These are phyloP conservation scores for Leptothorax acervorum DNA, from an alignment of 2,888 invertebrate species.

Conservation along the genomic window DNA sequence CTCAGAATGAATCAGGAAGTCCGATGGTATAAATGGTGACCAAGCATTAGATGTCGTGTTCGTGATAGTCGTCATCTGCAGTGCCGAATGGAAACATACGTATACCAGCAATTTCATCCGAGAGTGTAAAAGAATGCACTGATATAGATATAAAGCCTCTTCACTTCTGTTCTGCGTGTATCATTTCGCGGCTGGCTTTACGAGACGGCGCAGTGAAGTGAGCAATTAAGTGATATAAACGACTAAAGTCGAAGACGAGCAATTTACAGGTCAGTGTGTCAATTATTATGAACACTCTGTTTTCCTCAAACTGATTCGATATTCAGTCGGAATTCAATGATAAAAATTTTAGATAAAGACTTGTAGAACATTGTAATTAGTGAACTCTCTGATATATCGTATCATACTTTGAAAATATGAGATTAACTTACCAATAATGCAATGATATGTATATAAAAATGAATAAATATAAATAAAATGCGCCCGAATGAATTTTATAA, in stretches of 20 bases:
- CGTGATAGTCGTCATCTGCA: conserved; percentile 28
- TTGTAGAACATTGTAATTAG: not conserved
- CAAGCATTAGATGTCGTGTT: conserved; percentile 19
- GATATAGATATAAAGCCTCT: conserved; percentile 49
- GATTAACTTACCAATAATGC: not conserved
- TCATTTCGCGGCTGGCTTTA: conserved; percentile 46
- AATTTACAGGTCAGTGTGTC: conserved; percentile 18
- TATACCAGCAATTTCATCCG: conserved; percentile 29
- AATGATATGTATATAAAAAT: not conserved
- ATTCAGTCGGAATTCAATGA: not conserved
- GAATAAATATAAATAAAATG: not conserved
- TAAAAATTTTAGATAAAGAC: not conserved
- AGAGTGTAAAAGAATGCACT: conserved; percentile 70
- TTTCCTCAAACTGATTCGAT: not conserved
- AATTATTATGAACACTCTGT: not conserved
- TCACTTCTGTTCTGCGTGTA: conserved; percentile 49
- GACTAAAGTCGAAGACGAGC: not conserved
- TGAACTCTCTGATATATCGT: not conserved
- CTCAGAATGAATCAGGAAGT: not conserved
- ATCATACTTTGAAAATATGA: not conserved
- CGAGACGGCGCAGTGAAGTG: conserved; percentile 19
- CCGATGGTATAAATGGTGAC: not conserved
- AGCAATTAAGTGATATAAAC: conserved; percentile 6
- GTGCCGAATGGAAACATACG: conserved; percentile 6
- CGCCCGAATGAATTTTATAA: not conserved